Evolutionary conservation across 2,797 vertebrate genomes (phyloP).

Genomic region (Myripristis murdjan): DNA sequence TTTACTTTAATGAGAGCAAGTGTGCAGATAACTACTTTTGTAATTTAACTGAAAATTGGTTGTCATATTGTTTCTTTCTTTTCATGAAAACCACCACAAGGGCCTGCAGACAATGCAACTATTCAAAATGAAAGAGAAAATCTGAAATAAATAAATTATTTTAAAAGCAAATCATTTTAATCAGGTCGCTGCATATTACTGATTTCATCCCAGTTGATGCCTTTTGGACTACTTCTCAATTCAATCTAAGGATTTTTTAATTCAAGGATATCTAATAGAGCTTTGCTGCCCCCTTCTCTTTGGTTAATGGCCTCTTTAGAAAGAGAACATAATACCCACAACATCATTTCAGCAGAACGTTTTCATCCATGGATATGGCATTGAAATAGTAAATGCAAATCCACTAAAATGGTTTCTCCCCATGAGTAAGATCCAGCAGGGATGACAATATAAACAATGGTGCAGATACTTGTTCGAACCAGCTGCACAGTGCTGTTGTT

Average conservation of each 20-base stretch:
- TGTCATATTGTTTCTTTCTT: background rate
- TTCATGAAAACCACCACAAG: background rate
- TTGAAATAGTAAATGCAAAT: constrained; percentile 75
- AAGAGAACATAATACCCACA: constrained; percentile 62
- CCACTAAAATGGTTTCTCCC: constrained; percentile 72
- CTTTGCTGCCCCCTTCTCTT: constrained; percentile 46
- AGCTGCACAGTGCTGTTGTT: constrained; percentile 77
- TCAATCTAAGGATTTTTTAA: constrained; percentile 55
- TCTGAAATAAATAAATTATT: background rate
- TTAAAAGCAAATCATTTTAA: constrained; percentile 15
- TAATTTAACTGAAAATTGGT: too few relatives aligned
- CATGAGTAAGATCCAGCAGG: constrained; percentile 63
- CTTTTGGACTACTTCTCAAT: constrained; percentile 47
- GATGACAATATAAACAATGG: constrained; percentile 84
- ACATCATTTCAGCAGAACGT: constrained; percentile 57
- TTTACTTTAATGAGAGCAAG: background rate
- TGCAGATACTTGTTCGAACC: constrained; percentile 77
- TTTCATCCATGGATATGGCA: constrained; percentile 67
- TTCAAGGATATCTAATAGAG: constrained; percentile 40
- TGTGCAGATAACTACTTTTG: background rate
- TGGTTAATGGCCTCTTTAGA: constrained; percentile 56
- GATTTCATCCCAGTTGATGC: constrained; percentile 37
- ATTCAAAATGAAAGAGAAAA: background rate
- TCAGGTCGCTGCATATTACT: constrained; percentile 19
- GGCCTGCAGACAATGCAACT: background rate